A percentile compares a stretch with the other conserved stretches of the same genome.
Evolutionary conservation across 30 jellyfish, hydroid and myxozoan species (phyloP).

Genomic region (Aurelia aurita complex sp. Pacific): DNA sequence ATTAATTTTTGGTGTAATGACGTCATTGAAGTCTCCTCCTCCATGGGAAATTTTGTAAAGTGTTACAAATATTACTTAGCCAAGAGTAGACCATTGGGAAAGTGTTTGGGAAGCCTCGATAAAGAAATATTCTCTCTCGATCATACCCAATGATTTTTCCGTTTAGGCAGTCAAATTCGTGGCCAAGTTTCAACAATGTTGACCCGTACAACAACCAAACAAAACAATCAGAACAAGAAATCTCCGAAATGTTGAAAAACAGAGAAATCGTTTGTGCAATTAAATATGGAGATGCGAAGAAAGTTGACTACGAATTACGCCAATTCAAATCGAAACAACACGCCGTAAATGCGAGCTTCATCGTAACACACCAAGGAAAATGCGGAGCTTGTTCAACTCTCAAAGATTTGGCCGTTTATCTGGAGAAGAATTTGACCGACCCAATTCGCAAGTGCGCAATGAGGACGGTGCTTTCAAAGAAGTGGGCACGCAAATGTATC

Average conservation of each 20-base stretch:
- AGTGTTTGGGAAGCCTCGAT: too few relatives aligned
- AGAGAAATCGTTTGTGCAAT: conserved; percentile 59
- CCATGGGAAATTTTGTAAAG: too few relatives aligned
- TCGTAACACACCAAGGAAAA: conserved; percentile 72
- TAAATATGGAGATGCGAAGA: conserved; percentile 18
- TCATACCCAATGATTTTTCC: not conserved
- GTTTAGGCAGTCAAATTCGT: conserved; percentile 27
- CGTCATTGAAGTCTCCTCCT: too few relatives aligned
- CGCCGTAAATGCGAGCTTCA: conserved; percentile 48
- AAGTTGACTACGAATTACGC: conserved; percentile 47
- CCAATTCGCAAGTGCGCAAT: conserved; percentile 69
- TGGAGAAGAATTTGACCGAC: conserved; percentile 56
- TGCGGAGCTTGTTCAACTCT: conserved; percentile 77
- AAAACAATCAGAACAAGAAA: conserved; percentile 31
- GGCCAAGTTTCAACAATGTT: conserved; percentile 61
- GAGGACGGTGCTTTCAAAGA: conserved; percentile 24
- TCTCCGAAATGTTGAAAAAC: conserved; percentile 44
- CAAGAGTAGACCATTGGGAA: too few relatives aligned
- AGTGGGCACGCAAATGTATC: conserved; percentile 54
- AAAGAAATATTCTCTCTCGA: too few relatives aligned
- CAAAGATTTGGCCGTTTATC: conserved; percentile 57
- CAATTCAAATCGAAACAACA: conserved; percentile 27
- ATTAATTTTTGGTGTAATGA: too few relatives aligned
- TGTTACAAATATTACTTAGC: too few relatives aligned
- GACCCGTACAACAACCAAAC: conserved; percentile 75